phyloP scores from a whole-genome alignment of 1,140 invertebrate species.

The Drosophila navojoa region DNA sequence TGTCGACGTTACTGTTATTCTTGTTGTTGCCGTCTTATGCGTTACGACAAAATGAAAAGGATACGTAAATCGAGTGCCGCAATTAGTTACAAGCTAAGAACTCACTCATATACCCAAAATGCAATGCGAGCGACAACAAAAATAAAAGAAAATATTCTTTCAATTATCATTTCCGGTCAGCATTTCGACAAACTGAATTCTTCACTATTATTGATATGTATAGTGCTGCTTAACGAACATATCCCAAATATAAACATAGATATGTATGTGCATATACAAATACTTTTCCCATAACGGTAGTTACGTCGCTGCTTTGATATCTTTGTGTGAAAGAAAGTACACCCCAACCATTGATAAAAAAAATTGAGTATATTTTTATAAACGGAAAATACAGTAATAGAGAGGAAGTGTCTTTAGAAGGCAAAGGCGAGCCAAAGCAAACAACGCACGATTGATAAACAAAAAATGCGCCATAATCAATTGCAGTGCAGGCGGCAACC shows the following conservation, averaged over 20 bases:
- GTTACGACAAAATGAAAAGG: slow-evolving; percentile 63
- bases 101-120: slow-evolving; percentile 5
- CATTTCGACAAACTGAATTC: slow-evolving; percentile 43
- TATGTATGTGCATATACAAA: neutral
- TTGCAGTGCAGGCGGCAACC: slow-evolving; percentile 23
- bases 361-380: neutral
- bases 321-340: neutral
- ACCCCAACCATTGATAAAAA: slow-evolving; percentile 31
- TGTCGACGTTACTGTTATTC: slow-evolving; percentile 34
- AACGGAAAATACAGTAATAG: slow-evolving; percentile 37
- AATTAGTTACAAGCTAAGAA: slow-evolving; percentile 64
- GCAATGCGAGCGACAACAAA: slow-evolving; percentile 59
- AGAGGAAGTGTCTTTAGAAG: slow-evolving; percentile 58
- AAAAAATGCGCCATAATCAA: slow-evolving; percentile 49
- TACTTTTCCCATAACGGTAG: slow-evolving; percentile 36
- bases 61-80: slow-evolving; percentile 77
- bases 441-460: slow-evolving; percentile 39
- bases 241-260: slow-evolving; percentile 25
- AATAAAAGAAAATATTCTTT: slow-evolving; percentile 65
- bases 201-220: slow-evolving; percentile 36
- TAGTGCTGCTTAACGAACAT: slow-evolving; percentile 9
- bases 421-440: slow-evolving; percentile 1
- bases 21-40: slow-evolving; percentile 17
- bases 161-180: slow-evolving; percentile 79
- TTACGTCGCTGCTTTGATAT: slow-evolving; percentile 27